Evolutionary conservation across 2,888 invertebrate genomes (phyloP).

Genomic region (Gymnosoma rotundatum): DNA sequence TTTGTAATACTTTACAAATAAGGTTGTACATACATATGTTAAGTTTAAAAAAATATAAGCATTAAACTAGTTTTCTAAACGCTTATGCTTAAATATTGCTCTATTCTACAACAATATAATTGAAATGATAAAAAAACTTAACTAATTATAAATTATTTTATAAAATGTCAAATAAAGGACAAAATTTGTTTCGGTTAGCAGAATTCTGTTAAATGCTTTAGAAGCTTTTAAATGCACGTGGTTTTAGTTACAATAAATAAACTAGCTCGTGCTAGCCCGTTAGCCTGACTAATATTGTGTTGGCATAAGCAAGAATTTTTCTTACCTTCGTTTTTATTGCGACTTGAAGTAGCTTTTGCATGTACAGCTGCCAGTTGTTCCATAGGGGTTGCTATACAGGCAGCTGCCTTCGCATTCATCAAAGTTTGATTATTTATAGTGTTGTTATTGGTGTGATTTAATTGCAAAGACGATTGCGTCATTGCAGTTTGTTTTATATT

Average conservation of each 20-base stretch:
- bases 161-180: conserved; percentile 54
- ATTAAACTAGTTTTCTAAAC: no score
- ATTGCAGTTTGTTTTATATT: conserved; percentile 47
- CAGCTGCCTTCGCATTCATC: conserved; percentile 46
- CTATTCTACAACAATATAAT: background rate
- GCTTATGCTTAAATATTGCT: no score
- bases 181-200: background rate
- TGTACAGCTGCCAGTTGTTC: conserved; percentile 67
- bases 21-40: no score
- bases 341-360: conserved; percentile 71
- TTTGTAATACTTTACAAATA: no score
- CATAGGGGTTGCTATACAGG: conserved; percentile 57
- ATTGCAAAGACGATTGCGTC: conserved; percentile 31
- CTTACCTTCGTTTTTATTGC: conserved; percentile 77
- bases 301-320: conserved; percentile 8
- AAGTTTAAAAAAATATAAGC: no score
- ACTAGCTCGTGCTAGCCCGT: background rate
- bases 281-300: background rate
- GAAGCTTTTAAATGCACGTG: background rate
- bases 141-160: background rate
- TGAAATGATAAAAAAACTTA: background rate
- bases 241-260: no score
- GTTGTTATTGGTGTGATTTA: conserved; percentile 34
- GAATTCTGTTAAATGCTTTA: no score
- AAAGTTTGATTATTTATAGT: conserved; percentile 11